Conservation (phyloP, 2,113 vertebrate genomes). For the Theristicus caerulescens region DNA sequence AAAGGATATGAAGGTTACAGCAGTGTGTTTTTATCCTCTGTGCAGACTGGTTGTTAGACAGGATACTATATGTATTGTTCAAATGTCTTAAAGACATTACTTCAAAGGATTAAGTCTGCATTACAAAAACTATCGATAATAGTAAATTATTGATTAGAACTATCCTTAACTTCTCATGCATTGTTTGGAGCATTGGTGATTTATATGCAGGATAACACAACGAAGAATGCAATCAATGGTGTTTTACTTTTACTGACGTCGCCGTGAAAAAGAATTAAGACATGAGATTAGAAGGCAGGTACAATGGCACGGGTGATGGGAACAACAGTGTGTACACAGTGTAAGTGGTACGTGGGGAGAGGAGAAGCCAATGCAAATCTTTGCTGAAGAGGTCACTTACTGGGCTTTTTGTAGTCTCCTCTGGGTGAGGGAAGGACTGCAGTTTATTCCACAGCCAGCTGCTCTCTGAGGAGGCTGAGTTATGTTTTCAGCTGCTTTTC, state of each 20-base stretch:
- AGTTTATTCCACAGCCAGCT: not conserved
- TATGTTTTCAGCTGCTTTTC: not conserved
- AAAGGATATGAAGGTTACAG: not conserved
- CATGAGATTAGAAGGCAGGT: not conserved
- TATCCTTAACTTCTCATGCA: not conserved
- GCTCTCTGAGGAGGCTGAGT: not conserved
- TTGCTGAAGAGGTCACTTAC: not conserved
- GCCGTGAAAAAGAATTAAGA: not conserved
- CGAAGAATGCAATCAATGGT: not conserved
- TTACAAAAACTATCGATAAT: not conserved
- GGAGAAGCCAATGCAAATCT: not conserved
- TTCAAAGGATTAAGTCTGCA: not conserved
- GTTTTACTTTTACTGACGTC: not conserved
- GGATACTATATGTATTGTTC: not conserved
- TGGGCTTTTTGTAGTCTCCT: not conserved
- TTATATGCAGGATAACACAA: not conserved
- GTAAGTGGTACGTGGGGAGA: not conserved
- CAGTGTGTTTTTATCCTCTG: not conserved
- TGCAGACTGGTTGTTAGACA: not conserved
- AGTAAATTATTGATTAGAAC: not conserved
- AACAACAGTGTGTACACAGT: accelerated
- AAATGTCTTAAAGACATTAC: not conserved
- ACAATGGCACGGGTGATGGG: not conserved
- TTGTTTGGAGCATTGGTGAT: not conserved
- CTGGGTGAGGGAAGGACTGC: not conserved